A percentile compares a stretch with the other conserved stretches of the same genome.
phyloP scores from a whole-genome alignment of 2,888 invertebrate genomes.

The Rhamnusium bicolor region DNA sequence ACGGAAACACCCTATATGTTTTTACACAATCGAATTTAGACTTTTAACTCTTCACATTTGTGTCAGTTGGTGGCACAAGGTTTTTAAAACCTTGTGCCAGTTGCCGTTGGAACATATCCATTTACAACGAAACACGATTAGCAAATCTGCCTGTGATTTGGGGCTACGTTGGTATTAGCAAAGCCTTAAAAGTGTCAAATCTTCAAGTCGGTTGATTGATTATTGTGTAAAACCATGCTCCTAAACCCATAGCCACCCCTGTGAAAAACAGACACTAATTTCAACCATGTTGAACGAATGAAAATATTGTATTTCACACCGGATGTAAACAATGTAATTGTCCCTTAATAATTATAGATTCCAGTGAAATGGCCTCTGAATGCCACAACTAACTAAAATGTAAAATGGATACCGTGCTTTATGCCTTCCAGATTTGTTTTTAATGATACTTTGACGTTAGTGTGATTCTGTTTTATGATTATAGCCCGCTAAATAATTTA shows the following conservation, averaged over 20 bases:
- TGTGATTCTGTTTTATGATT: slow-evolving; percentile 59
- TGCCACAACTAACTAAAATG: slow-evolving; percentile 29
- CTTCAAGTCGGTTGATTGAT: slow-evolving; percentile 38
- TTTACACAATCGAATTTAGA: slow-evolving; percentile 7
- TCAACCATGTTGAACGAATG: slow-evolving; percentile 33
- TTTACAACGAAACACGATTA: slow-evolving; percentile 29
- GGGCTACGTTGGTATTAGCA: slow-evolving; percentile 23
- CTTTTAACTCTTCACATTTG: background rate
- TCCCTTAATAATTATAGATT: slow-evolving; percentile 19
- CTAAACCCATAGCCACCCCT: background rate
- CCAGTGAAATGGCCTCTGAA: slow-evolving; percentile 16
- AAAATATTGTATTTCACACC: slow-evolving; percentile 35
- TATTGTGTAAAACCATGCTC: slow-evolving; percentile 8
- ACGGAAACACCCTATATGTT: too few species aligned
- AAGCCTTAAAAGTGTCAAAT: slow-evolving; percentile 39
- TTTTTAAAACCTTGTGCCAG: background rate
- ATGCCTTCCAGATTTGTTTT: slow-evolving; percentile 66
- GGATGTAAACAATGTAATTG: slow-evolving; percentile 36
- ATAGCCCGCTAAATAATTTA: slow-evolving; percentile 60
- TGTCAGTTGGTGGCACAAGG: slow-evolving; percentile 16
- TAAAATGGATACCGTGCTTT: slow-evolving; percentile 47
- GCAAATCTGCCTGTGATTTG: slow-evolving; percentile 36
- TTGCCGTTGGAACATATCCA: slow-evolving; percentile 14
- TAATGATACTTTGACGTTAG: slow-evolving; percentile 63
- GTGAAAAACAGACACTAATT: slow-evolving; percentile 31